A percentile compares a stretch with the other conserved stretches of the same genome.
These are phyloP conservation scores for Neomonachus schauinslandi DNA, from an alignment of 2,113 vertebrate genomes.

Conservation along the genomic window DNA sequence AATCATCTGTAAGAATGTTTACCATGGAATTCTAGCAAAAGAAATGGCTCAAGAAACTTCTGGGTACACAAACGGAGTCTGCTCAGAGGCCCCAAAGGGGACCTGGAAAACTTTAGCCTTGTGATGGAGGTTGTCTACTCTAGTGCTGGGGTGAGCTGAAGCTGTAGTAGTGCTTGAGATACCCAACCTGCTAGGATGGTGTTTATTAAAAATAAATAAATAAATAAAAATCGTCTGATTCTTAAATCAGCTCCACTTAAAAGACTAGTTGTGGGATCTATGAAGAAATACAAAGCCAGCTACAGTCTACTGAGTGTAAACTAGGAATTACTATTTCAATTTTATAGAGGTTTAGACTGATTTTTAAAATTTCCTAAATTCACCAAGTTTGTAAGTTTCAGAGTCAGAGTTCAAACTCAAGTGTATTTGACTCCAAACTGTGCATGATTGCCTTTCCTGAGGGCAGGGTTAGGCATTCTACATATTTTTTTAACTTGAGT, in stretches of 20 bases:
- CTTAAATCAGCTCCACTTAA: background rate
- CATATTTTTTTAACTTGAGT: background rate
- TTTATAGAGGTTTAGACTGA: background rate
- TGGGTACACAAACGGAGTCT: constrained; percentile 22
- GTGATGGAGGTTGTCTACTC: background rate
- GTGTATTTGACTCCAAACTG: background rate
- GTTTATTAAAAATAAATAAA: background rate
- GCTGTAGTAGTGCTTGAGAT: background rate
- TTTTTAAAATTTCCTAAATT: background rate
- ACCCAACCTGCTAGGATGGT: background rate
- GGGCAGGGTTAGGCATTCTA: background rate
- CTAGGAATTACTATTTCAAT: background rate
- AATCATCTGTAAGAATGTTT: constrained; percentile 83
- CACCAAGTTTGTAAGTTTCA: background rate
- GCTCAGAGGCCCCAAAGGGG: background rate
- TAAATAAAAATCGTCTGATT: background rate
- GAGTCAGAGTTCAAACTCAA: background rate
- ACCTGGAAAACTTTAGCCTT: background rate
- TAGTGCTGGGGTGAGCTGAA: background rate
- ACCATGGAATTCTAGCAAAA: constrained; percentile 67
- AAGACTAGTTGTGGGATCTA: background rate
- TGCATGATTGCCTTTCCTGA: background rate
- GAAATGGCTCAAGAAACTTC: constrained; percentile 29
- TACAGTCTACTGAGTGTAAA: background rate
- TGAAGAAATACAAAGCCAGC: background rate